Evolutionary conservation across 2,797 vertebrate genomes (phyloP).

Genomic region (Petrocephalus schoutedeni): DNA sequence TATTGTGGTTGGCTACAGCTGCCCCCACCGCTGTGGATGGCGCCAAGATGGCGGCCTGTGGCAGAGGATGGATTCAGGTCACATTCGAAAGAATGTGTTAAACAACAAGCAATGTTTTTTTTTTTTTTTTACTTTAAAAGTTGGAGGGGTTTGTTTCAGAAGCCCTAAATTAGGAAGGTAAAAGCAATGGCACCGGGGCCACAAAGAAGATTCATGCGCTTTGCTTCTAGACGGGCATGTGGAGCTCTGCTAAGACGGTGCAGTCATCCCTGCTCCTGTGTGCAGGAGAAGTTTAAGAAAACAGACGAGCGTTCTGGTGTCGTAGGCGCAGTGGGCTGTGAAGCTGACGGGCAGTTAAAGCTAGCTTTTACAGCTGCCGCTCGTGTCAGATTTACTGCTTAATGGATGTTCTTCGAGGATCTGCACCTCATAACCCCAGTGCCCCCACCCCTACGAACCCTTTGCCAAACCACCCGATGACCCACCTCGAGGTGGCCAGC

Average conservation of each 20-base stretch:
- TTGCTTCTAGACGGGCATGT: not conserved
- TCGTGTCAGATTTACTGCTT: not conserved
- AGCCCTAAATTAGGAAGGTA: not conserved
- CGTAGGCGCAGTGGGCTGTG: not conserved
- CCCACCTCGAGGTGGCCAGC: not conserved
- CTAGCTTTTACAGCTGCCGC: not conserved
- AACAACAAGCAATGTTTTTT: not conserved
- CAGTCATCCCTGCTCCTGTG: not conserved
- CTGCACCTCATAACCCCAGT: not conserved
- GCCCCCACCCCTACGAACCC: not conserved
- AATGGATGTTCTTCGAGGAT: not conserved
- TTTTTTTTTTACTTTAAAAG: not conserved
- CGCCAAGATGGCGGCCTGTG: slow-evolving; percentile 45
- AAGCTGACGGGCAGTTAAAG: slow-evolving; percentile 1
- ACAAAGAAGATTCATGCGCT: not conserved
- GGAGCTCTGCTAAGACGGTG: not conserved
- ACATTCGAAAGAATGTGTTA: slow-evolving; percentile 40
- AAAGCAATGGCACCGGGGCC: not conserved
- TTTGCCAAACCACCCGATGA: not conserved
- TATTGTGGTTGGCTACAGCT: slow-evolving; percentile 55
- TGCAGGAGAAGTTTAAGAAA: slow-evolving; percentile 1
- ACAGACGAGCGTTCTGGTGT: not conserved
- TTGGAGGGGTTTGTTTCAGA: not conserved
- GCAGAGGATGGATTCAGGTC: slow-evolving; percentile 37
- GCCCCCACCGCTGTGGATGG: slow-evolving; percentile 31